Base-by-base conservation (phyloP, 2,888 invertebrate genomes). In the Salticus scenicus region DNA sequence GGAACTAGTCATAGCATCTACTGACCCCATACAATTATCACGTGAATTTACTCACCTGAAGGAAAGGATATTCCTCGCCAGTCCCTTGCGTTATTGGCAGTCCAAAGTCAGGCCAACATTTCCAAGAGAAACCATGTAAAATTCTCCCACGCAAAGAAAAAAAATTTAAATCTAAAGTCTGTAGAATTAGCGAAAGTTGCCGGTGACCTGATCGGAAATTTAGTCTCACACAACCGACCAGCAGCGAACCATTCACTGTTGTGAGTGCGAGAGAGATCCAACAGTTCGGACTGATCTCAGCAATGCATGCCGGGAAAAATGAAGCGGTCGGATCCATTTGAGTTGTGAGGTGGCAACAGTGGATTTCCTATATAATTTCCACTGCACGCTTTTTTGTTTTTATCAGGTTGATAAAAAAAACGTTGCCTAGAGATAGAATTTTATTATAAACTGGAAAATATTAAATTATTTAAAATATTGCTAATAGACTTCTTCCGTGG, bases 41-140 rank as follows among this genome's bases (percentile, higher is more conserved):
- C 82, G 75, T 75, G 82, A 82, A 72, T 31, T 33, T 42, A 82
- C 82, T 82, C 75, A 82, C 82, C 82, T 81, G 81, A 81, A 30
- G 69, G 31, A 82, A 74, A 75, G 82, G 70, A 75, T 82, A 82
- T 82, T 75, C 82, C 82, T 82, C 64, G 69, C 63, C 75, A 57
- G 57, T 57, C 24, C 57, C 57, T 2, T 24, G 24, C 57, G 57
- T 5, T 5, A 24, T 24, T 24, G 14, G 20, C 57, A 57, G 24
- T 57, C 20, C 24, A 24, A 57, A 24, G 57, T 57, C 24, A 57
- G 24, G 57, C 24, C 57, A 24, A 57, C 57, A 57, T 57, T 24
- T 57, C 24, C 20, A 24, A 24, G 24, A 17, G 1, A 5, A 57
- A 57, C 12, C 24, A 24, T 24, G 57, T 12, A 57, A 57, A 57